phyloP scores from a whole-genome alignment of 2,797 vertebrate genomes.

The Coluber constrictor region DNA sequence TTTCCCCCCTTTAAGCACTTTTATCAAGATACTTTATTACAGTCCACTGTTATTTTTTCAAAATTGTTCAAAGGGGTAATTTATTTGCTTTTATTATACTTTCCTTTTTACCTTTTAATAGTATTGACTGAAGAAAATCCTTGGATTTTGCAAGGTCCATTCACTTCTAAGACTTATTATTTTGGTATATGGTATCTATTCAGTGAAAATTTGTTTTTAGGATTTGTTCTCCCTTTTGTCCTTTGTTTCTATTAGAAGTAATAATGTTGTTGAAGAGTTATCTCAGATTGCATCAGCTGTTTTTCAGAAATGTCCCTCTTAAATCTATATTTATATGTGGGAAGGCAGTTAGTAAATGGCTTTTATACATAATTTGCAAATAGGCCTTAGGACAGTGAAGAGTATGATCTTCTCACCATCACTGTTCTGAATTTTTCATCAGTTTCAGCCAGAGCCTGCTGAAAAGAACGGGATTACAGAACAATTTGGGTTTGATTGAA shows the following conservation, averaged over 20 bases:
- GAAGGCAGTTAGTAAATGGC: neutral
- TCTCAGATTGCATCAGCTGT: neutral
- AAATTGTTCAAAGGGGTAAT: constrained; percentile 19
- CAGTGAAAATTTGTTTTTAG: neutral
- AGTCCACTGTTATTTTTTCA: neutral
- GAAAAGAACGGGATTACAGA: neutral
- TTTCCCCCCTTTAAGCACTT: neutral
- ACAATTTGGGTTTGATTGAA: neutral
- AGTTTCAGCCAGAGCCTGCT: neutral
- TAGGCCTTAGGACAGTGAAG: neutral
- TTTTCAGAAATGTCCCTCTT: neutral
- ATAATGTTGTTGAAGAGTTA: neutral
- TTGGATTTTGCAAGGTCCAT: neutral
- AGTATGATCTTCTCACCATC: neutral
- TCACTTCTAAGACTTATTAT: neutral
- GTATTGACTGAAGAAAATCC: constrained; percentile 1
- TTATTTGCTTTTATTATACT: constrained; percentile 19
- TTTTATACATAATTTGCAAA: neutral
- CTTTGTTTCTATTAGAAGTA: neutral
- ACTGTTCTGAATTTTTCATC: neutral
- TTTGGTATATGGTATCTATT: constrained; percentile 11
- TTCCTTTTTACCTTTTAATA: constrained; percentile 34
- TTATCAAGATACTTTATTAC: neutral
- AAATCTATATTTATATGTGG: neutral
- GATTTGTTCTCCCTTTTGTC: neutral